Conservation (phyloP, 1,140 invertebrate species). For the Battus philenor region DNA sequence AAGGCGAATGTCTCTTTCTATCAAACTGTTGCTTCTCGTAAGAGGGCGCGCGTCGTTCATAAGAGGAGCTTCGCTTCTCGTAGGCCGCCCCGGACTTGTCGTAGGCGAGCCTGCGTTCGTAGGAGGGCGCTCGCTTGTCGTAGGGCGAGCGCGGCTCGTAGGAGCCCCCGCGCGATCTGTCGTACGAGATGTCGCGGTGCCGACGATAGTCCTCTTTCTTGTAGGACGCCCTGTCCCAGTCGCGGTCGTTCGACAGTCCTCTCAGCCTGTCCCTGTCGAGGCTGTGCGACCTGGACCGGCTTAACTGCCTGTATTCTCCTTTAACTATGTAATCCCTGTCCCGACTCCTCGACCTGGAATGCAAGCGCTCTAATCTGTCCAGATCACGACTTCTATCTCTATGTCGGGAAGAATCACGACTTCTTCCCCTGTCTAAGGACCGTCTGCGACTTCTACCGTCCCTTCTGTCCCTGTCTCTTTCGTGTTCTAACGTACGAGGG, state of each 20-base stretch:
- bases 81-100: slow-evolving; percentile 49
- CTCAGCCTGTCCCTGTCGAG: slow-evolving; percentile 63
- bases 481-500: slow-evolving; percentile 49
- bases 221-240: slow-evolving; percentile 71
- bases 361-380: slow-evolving; percentile 60
- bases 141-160: slow-evolving; percentile 63
- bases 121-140: slow-evolving; percentile 64
- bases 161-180: slow-evolving; percentile 61
- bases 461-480: slow-evolving; percentile 50
- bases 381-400: slow-evolving; percentile 52
- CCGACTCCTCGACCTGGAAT: slow-evolving; percentile 72
- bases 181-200: slow-evolving; percentile 60
- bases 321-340: slow-evolving; percentile 73
- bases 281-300: slow-evolving; percentile 63
- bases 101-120: slow-evolving; percentile 61
- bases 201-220: slow-evolving; percentile 74
- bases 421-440: slow-evolving; percentile 43
- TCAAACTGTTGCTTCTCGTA: slow-evolving; percentile 67
- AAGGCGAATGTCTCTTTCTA: slow-evolving; percentile 65
- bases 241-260: slow-evolving; percentile 52
- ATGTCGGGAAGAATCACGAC: slow-evolving; percentile 43
- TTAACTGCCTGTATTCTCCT: slow-evolving; percentile 68
- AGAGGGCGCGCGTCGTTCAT: slow-evolving; percentile 62
- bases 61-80: slow-evolving; percentile 63
- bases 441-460: slow-evolving; percentile 48